Percentiles rank a stretch among this genome's conserved stretches.
phyloP scores from a whole-genome alignment of 2,113 vertebrate species.

The Sitta europaea region DNA sequence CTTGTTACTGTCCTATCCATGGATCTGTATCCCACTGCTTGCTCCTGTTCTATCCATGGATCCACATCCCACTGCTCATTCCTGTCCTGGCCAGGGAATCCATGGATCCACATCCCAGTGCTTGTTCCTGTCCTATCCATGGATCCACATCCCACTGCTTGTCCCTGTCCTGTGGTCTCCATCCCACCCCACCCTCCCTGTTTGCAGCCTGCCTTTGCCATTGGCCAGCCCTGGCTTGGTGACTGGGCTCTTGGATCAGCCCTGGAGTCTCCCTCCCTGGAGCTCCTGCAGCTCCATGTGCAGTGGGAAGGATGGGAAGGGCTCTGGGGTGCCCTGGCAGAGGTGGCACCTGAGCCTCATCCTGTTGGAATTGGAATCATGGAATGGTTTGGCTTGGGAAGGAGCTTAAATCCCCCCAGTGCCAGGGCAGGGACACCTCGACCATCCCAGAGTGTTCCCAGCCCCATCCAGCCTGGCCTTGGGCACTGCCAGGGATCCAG shows the following conservation, averaged over 20 bases:
- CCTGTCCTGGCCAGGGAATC: not conserved
- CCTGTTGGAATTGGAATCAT: not conserved
- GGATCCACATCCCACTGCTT: not conserved
- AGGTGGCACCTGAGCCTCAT: no score
- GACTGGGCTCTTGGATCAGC: not conserved
- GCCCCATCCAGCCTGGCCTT: fast-evolving
- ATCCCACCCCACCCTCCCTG: not conserved
- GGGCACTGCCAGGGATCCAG: not conserved
- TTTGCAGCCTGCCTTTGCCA: not conserved
- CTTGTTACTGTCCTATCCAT: not conserved
- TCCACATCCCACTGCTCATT: no score
- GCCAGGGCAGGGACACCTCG: not conserved
- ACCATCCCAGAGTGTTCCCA: fast-evolving
- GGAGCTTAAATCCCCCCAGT: not conserved
- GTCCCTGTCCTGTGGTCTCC: not conserved
- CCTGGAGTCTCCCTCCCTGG: not conserved
- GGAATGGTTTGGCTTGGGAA: not conserved
- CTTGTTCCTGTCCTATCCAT: no score
- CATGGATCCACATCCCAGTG: not conserved
- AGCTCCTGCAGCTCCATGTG: not conserved
- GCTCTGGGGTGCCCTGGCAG: not conserved
- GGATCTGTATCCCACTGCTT: not conserved
- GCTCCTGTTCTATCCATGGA: not conserved
- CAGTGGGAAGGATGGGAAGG: not conserved
- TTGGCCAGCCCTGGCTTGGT: not conserved